Evolutionary conservation across 2,113 vertebrate genomes (phyloP).

Genomic region (Calyptomena viridis): DNA sequence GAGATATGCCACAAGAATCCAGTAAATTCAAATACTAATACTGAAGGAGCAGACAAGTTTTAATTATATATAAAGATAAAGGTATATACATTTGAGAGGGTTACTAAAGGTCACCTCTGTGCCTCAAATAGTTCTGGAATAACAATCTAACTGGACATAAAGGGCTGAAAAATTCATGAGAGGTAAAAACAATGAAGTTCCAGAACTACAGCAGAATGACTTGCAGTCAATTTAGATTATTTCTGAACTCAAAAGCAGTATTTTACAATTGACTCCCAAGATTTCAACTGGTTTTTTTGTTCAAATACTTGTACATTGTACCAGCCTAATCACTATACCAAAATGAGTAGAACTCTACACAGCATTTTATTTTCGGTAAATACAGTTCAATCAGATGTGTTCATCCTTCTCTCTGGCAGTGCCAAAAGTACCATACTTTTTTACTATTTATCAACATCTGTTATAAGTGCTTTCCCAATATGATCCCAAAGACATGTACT

Average conservation of each 20-base stretch:
- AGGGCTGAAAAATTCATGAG: neutral
- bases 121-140: neutral
- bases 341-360: constrained; percentile 9
- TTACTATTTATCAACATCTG: constrained; percentile 49
- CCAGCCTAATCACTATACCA: neutral
- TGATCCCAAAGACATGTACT: neutral
- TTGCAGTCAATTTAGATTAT: constrained; percentile 12
- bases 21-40: neutral
- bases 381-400: constrained; percentile 38
- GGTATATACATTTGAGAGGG: neutral
- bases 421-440: neutral
- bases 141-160: neutral
- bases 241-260: constrained; percentile 28
- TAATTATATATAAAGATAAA: neutral
- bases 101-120: neutral
- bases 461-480: constrained; percentile 18
- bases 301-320: neutral
- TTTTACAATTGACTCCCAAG: neutral
- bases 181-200: neutral
- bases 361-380: constrained; percentile 38
- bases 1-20: neutral
- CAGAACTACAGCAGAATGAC: neutral
- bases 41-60: neutral
- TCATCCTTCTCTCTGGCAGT: neutral
- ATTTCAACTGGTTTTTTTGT: neutral